Base-by-base conservation (phyloP, 2,888 invertebrate species). In the Hydroisotoma schaefferi region DNA sequence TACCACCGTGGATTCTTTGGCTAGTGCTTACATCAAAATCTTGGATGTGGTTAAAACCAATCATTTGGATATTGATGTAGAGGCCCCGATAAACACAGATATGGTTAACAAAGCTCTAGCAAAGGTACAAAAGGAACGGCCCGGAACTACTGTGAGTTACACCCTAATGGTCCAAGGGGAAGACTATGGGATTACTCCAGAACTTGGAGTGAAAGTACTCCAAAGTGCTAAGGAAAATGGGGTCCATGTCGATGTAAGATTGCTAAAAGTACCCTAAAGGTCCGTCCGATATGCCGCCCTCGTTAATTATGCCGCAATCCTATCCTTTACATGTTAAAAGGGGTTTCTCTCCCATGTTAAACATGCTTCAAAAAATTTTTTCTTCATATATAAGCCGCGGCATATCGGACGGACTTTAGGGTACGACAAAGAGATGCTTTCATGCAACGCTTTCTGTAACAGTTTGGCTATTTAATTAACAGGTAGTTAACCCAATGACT, bases 31-130 rank as follows among this genome's bases (percentile, higher is more conserved):
- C 61, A 65, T 55, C 43, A 59, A 59, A 25, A 58, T 69, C 10
- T 54, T 71, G 40, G 65, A 67, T 26, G 55, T 49, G 10, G 69
- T 71, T 10, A 51, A 57, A n/a, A 64, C 69, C 4, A 65, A 40
- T 29, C 67, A 69, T 55, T 52, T 71, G 40, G 71, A 71, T 33
- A 49, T 71, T 47, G 71, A 71, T 49, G 67, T 71, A 2, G 71
- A 71, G 38, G 61, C 67, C 5, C 65, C 68, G 2, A 68, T 71
- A 37, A 60, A 68, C 26, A 54, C 64, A 18, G 65, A 63, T 23
- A 51, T 67, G 38, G 69, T 71, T 6, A 68, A 59, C 37, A 63
- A 66, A 46, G 71, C 71, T 4, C 46, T 71, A 4, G 67, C 68
- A 1, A 57, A 57, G 49, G 63, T 68, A 10, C 71, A 71, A 37